A percentile compares a stretch with the other conserved stretches of the same genome.
Evolutionary conservation across 2,113 vertebrate genomes (phyloP).

Genomic region (Arothron firmamentum): DNA sequence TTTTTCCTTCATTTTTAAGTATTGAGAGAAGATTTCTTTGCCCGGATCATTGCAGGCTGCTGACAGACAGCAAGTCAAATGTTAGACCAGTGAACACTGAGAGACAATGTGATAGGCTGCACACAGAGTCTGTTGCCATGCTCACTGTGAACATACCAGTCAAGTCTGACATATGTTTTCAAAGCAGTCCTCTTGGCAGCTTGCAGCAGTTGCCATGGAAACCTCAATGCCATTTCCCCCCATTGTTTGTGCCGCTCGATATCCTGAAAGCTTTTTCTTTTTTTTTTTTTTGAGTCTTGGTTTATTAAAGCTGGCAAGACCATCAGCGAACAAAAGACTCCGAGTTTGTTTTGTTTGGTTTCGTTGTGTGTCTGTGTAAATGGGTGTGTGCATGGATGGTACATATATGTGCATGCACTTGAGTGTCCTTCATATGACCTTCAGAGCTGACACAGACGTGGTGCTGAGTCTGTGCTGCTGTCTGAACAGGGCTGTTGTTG

Average conservation of each 20-base stretch:
- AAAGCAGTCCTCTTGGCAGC: conserved; percentile 73
- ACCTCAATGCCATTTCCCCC: conserved; percentile 71
- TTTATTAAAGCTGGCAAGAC: conserved; percentile 39
- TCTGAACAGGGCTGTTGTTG: not conserved
- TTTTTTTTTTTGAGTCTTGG: conserved; percentile 22
- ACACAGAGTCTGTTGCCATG: conserved; percentile 73
- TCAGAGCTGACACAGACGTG: conserved; percentile 17
- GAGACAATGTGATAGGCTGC: conserved; percentile 58
- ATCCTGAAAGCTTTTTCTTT: conserved; percentile 50
- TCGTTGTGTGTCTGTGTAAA: conserved; percentile 1
- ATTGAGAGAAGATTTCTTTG: conserved; percentile 3
- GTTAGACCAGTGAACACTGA: conserved; percentile 30
- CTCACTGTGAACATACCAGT: conserved; percentile 70
- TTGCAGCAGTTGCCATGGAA: conserved; percentile 76
- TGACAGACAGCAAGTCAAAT: conserved; percentile 49
- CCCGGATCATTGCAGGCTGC: conserved; percentile 10
- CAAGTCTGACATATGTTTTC: conserved; percentile 76
- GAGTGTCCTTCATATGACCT: conserved; percentile 54
- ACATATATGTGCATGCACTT: not conserved
- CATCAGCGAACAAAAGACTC: not conserved
- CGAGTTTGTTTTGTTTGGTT: conserved; percentile 12
- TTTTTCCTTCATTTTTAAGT: not conserved
- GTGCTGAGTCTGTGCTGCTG: not conserved
- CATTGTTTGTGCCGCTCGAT: conserved; percentile 69
- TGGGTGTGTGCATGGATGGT: not conserved